These are phyloP conservation scores for Acropora yongei DNA, from an alignment of 64 coral and sea anemone species.

Conservation along the genomic window DNA sequence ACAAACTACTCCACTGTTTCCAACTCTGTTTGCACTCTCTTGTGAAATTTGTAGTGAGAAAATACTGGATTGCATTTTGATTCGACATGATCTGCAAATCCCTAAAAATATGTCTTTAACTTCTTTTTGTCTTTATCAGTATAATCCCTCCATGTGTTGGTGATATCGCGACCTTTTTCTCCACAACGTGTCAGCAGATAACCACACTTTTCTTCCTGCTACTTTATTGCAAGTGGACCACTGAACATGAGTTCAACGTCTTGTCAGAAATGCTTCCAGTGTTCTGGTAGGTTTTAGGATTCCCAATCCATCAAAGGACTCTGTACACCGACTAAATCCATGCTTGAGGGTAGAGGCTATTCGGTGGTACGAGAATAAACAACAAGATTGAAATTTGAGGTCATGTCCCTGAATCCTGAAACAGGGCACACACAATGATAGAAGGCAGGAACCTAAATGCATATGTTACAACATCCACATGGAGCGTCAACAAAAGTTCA, in stretches of 20 bases:
- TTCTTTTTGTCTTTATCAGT: constrained; percentile 21
- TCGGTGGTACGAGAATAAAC: no score
- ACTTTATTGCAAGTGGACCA: constrained; percentile 12
- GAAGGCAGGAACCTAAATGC: no score
- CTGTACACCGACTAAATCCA: neutral
- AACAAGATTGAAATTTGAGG: no score
- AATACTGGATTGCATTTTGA: constrained; percentile 38
- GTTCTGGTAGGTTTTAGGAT: neutral
- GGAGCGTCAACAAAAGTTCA: no score
- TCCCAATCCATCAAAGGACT: constrained; percentile 18
- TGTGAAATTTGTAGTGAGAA: constrained; percentile 52
- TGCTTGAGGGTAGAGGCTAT: no score
- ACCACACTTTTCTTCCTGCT: constrained; percentile 28
- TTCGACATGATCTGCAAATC: constrained; percentile 20
- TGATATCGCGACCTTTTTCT: no score
- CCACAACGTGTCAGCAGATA: constrained; percentile 61
- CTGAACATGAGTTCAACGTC: constrained; percentile 49
- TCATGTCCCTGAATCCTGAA: no score
- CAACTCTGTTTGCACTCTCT: constrained; percentile 18
- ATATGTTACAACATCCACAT: no score
- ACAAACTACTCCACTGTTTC: constrained; percentile 53
- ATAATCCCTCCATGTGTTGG: no score
- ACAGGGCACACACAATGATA: no score
- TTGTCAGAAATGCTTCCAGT: constrained; percentile 28
- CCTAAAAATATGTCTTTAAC: constrained; percentile 21